Conservation (phyloP, 2,888 invertebrate species). For the Pedicia rivosa region DNA sequence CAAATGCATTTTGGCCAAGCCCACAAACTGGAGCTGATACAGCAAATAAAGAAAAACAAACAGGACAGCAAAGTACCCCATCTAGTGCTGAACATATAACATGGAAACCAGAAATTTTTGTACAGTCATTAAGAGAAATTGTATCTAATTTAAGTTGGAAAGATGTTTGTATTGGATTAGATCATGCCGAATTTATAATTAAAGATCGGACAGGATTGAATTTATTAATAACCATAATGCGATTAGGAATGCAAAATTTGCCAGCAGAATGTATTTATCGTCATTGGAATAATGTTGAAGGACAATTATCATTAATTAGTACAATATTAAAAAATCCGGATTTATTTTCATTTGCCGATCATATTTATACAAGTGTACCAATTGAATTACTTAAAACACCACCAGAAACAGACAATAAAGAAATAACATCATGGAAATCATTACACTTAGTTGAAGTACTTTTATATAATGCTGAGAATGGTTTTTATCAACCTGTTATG, state of each 20-base stretch:
- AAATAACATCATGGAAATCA: constrained; percentile 85
- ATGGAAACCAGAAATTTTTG: constrained; percentile 91
- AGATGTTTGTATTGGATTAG: constrained; percentile 80
- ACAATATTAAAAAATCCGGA: constrained; percentile 82
- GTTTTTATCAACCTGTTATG: constrained; percentile 58
- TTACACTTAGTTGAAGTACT: constrained; percentile 80
- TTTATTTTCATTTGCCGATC: constrained; percentile 87
- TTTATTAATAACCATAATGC: constrained; percentile 66
- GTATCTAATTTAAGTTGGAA: constrained; percentile 81
- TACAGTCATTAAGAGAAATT: constrained; percentile 79
- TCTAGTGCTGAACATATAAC: constrained; percentile 6
- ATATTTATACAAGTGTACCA: constrained; percentile 71
- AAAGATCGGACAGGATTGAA: constrained; percentile 75
- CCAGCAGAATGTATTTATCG: constrained; percentile 83
- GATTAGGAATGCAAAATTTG: constrained; percentile 67
- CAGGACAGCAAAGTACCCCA: constrained; percentile 14
- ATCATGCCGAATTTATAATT: constrained; percentile 77
- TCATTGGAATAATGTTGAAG: constrained; percentile 86
- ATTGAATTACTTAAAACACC: constrained; percentile 84
- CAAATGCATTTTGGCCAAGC: constrained; percentile 45
- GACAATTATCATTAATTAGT: constrained; percentile 76
- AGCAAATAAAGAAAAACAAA: constrained; percentile 15
- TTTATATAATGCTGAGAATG: constrained; percentile 73
- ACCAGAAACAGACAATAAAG: constrained; percentile 90
- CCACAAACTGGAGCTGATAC: constrained; percentile 15